A percentile compares a stretch with the other conserved stretches of the same genome.
Evolutionary conservation across 2,888 invertebrate species (phyloP).

Genomic region (Dicyrtomina minuta): DNA sequence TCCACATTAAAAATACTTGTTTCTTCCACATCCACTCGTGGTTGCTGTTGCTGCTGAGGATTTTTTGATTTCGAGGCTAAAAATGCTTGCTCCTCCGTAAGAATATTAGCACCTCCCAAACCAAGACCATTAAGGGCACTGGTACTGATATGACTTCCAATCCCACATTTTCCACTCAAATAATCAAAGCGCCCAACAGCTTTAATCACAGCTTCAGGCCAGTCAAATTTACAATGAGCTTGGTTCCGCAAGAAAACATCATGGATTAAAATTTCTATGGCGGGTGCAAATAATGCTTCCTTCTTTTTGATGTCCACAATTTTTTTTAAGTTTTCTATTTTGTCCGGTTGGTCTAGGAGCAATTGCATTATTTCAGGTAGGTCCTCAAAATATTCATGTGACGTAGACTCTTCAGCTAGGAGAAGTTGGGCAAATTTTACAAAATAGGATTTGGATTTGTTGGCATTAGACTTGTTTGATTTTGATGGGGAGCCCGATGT

Average conservation of each 20-base stretch:
- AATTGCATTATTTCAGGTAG: conserved; percentile 49
- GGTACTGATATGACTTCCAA: conserved; percentile 35
- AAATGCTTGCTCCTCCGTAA: too few relatives aligned
- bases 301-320: conserved; percentile 38
- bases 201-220: conserved; percentile 44
- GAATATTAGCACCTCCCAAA: too few relatives aligned
- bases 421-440: conserved; percentile 28
- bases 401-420: conserved; percentile 7
- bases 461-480: not conserved
- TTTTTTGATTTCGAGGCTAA: too few relatives aligned
- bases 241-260: conserved; percentile 50
- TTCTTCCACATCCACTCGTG: too few relatives aligned
- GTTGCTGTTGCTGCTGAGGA: too few relatives aligned
- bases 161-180: conserved; percentile 40
- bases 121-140: too few relatives aligned
- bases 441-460: conserved; percentile 9
- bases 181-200: conserved; percentile 47
- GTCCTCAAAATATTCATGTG: conserved; percentile 35
- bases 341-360: conserved; percentile 45
- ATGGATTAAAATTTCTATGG: conserved; percentile 47
- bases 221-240: conserved; percentile 40
- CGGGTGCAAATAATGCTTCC: conserved; percentile 45
- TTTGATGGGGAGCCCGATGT: too few relatives aligned
- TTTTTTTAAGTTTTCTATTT: conserved; percentile 36
- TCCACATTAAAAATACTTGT: too few relatives aligned